phyloP scores from a whole-genome alignment of 2,888 invertebrate genomes.

The Amphipyra tragopoginis region DNA sequence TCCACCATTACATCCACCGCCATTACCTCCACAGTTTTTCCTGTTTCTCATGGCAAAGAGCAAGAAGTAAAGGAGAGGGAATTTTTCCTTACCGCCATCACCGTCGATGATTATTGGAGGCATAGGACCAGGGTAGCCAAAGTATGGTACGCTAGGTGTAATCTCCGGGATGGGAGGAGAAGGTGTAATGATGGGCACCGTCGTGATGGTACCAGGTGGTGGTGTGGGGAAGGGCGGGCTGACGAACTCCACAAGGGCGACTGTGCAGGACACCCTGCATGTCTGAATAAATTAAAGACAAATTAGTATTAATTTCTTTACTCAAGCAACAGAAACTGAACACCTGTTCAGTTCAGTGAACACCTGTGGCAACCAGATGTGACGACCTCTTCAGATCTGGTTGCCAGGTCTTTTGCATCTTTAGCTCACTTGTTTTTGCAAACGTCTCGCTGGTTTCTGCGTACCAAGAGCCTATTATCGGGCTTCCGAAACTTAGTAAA shows the following conservation, averaged over 20 bases:
- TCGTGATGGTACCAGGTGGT: constrained; percentile 30
- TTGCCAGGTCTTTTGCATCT: too few relatives aligned
- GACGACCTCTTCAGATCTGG: too few relatives aligned
- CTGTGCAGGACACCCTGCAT: constrained; percentile 40
- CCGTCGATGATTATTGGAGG: constrained; percentile 66
- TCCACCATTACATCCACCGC: constrained; percentile 32
- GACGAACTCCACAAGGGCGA: constrained; percentile 42
- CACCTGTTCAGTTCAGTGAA: too few relatives aligned
- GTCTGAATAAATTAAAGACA: constrained; percentile 22
- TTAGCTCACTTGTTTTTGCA: too few relatives aligned
- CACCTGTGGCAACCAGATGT: too few relatives aligned
- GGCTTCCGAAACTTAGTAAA: too few relatives aligned
- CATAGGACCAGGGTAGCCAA: constrained; percentile 46
- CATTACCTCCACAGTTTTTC: constrained; percentile 41
- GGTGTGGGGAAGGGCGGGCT: constrained; percentile 42
- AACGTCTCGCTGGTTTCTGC: too few relatives aligned
- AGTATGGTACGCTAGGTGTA: constrained; percentile 48
- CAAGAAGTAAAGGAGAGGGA: constrained; percentile 69
- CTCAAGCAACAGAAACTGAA: too few relatives aligned
- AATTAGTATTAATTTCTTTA: not conserved
- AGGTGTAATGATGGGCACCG: constrained; percentile 64
- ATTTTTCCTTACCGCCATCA: constrained; percentile 62
- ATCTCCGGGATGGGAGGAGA: constrained; percentile 41
- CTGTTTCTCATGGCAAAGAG: constrained; percentile 71
- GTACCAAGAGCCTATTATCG: too few relatives aligned